Base-by-base conservation (phyloP, 2,113 vertebrate genomes). In the Tenebrosternarchus preto region DNA sequence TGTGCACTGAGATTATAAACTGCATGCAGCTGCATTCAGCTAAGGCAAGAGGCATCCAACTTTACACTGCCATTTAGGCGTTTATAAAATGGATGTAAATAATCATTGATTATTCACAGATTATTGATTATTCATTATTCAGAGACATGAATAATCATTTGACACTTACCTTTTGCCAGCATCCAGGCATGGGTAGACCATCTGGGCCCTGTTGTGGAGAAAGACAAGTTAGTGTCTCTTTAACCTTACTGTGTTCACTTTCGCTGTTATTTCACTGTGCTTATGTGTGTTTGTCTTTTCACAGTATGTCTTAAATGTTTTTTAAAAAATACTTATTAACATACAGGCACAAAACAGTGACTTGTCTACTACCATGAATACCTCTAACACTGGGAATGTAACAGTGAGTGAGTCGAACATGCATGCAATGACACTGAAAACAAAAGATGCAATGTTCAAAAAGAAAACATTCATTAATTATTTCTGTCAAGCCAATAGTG, bases 171-270 rank as follows among this genome's bases (percentile, higher is more conserved):
- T 99, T 99, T 92, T 99, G 98, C 98, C 98, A 99, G 86, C 98
- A 99, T 20, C 98, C 98, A 87, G 98, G 98, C 97, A 99, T 99
- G 63, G 98, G 98, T 92, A 99, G 94, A 89, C 98, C 98, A 92
- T 99, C 98, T 0, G 98, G 97, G 76, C 97, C 98, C 98, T 99
- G 90, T 92, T 86, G 0, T 73, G 20, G 73, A 61, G 55, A 81
- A 7, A 75, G 66, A 68, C 15, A 25, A n/a, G 17, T 78, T 55
- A 17, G 66, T n/a, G 33, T 17, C 55, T 22, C 9, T 24, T 53
- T 22, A 12, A 50, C 43, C 29, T 1, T 19, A 43, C 5, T 33
- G 29, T 33, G n/a, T 53, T n/a, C n/a, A n/a, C n/a, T n/a, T 31
- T 22, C 5, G 4, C 17, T 36, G 5, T 25, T 31, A 31, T 53